Percentiles rank a stretch among this genome's conserved stretches.
Conservation (phyloP, 2,888 invertebrate genomes). For the Eupithecia inturbata region DNA sequence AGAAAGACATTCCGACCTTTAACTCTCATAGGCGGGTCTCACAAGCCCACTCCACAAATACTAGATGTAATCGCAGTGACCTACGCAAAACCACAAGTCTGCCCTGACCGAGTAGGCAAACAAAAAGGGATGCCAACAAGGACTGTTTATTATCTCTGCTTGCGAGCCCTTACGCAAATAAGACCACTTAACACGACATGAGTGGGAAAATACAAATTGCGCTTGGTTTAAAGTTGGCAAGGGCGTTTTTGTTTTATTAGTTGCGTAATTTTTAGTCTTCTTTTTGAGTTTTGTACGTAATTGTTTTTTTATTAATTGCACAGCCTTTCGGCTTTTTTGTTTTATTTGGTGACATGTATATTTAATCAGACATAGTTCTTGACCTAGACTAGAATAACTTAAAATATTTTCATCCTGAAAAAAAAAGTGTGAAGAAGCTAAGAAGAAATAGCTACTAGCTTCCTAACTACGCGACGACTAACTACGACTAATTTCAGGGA, state of each 20-base stretch:
- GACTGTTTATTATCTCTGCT: slow-evolving; percentile 72
- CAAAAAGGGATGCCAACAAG: slow-evolving; percentile 64
- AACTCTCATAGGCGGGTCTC: slow-evolving; percentile 18
- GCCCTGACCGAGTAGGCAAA: slow-evolving; percentile 75
- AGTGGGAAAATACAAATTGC: slow-evolving; percentile 30
- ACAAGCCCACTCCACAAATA: slow-evolving; percentile 18
- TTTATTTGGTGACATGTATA: neutral
- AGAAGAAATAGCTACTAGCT: too few relatives aligned
- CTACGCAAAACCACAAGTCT: slow-evolving; percentile 76
- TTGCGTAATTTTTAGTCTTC: slow-evolving; percentile 11
- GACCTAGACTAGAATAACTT: neutral
- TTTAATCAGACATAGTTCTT: neutral
- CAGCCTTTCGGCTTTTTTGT: neutral
- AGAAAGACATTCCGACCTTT: slow-evolving; percentile 32
- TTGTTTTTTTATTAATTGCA: neutral
- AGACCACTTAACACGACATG: slow-evolving; percentile 41
- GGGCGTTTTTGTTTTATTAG: slow-evolving; percentile 23
- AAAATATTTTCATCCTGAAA: neutral
- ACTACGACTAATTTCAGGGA: neutral
- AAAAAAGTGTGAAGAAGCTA: too few relatives aligned
- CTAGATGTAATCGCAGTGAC: slow-evolving; percentile 57
- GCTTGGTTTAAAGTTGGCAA: slow-evolving; percentile 26
- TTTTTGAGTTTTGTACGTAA: neutral
- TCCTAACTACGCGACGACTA: too few relatives aligned
- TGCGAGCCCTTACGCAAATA: slow-evolving; percentile 66